Percentiles rank a stretch among this genome's conserved stretches.
These are phyloP conservation scores for Cygnus olor DNA, from an alignment of 2,797 vertebrate species.

Conservation along the genomic window DNA sequence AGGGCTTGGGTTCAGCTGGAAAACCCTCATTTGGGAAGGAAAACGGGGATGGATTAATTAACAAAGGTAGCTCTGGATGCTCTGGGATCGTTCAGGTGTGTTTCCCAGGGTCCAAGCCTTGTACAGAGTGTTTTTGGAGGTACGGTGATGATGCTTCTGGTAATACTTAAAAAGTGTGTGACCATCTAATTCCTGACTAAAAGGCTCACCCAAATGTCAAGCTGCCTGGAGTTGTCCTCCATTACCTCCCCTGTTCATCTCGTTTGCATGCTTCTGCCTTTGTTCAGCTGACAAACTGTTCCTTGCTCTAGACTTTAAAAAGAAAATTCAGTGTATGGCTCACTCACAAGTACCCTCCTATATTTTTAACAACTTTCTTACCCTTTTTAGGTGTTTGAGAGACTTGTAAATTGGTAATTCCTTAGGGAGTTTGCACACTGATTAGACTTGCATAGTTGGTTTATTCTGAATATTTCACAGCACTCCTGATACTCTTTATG, in stretches of 20 bases:
- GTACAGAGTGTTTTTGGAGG: background rate
- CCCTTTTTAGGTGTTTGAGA: background rate
- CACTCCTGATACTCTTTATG: background rate
- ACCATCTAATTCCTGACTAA: background rate
- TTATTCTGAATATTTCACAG: conserved; percentile 17
- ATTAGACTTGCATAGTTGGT: background rate
- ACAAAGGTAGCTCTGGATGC: background rate
- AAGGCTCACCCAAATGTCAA: background rate
- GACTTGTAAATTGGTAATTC: background rate
- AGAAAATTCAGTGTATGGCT: background rate
- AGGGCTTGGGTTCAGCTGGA: background rate
- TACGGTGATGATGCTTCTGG: background rate
- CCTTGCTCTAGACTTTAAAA: background rate
- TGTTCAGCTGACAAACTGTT: background rate
- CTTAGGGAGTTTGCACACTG: background rate
- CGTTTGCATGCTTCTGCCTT: background rate
- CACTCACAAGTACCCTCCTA: background rate
- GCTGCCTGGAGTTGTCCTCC: background rate
- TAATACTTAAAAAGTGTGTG: background rate
- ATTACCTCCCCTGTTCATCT: background rate
- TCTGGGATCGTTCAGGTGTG: background rate
- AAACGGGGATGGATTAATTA: background rate
- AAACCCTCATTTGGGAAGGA: background rate
- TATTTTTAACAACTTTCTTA: background rate
- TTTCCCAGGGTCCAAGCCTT: background rate